Conservation (phyloP, 2,888 invertebrate genomes). For the Philopedon plagiatum region DNA sequence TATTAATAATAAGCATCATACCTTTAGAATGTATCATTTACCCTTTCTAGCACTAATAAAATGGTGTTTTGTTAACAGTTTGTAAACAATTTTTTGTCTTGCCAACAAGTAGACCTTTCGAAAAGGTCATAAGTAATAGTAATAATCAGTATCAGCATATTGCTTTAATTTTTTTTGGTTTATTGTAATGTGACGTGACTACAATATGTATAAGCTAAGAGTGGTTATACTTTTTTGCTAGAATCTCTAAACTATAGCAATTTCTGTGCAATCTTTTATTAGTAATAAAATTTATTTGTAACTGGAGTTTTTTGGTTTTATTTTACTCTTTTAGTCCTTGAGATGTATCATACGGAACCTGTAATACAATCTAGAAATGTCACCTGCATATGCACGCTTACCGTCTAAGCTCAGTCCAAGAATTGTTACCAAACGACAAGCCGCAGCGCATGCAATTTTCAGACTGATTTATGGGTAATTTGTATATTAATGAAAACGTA, state of each 20-base stretch:
- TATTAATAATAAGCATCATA: not conserved
- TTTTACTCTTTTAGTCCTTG: no score
- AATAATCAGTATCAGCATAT: conserved; percentile 13
- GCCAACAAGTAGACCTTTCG: conserved; percentile 14
- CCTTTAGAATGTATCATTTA: no score
- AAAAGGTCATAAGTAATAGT: conserved; percentile 3
- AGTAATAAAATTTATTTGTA: conserved; percentile 14
- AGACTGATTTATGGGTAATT: no score
- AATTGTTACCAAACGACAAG: no score
- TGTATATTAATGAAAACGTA: no score
- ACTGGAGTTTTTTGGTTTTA: not conserved
- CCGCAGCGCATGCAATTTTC: no score
- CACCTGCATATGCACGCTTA: no score
- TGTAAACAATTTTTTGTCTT: conserved; percentile 17
- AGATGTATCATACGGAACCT: no score
- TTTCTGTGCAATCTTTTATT: conserved; percentile 18
- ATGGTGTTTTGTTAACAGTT: no score
- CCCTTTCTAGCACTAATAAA: no score
- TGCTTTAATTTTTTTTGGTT: conserved; percentile 10
- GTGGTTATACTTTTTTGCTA: conserved; percentile 13
- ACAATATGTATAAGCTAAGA: conserved; percentile 1
- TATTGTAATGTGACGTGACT: conserved; percentile 20
- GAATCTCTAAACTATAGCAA: conserved; percentile 6
- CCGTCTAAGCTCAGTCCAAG: no score
- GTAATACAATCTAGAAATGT: no score